A percentile compares a stretch with the other conserved stretches of the same genome.
Evolutionary conservation across 1,140 invertebrate species (phyloP).

Genomic region (Heterodera carotae): DNA sequence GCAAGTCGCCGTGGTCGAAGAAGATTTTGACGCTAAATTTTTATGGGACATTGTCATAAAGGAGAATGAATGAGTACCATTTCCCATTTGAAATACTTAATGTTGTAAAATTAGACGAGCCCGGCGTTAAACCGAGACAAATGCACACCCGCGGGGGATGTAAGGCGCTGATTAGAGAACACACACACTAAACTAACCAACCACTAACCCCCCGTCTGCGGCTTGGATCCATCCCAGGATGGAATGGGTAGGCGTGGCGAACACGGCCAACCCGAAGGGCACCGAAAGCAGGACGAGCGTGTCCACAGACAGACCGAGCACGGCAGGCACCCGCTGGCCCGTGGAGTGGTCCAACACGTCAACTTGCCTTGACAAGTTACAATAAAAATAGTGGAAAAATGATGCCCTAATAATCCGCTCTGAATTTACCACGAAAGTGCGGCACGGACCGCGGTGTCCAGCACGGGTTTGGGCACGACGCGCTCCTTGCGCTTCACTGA

Average conservation of each 20-base stretch:
- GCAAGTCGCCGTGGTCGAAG: constrained; percentile 64
- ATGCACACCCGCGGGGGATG: too few species aligned
- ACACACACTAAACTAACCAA: background rate
- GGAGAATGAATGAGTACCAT: too few species aligned
- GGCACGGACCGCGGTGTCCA: constrained; percentile 73
- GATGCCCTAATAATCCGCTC: constrained; percentile 57
- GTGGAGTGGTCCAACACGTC: constrained; percentile 71
- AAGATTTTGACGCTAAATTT: constrained; percentile 61
- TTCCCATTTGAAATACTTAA: too few species aligned
- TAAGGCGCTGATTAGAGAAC: too few species aligned
- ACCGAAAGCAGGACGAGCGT: constrained; percentile 84
- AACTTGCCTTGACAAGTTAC: constrained; percentile 11
- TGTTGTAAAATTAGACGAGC: too few species aligned
- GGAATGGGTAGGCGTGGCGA: constrained; percentile 80
- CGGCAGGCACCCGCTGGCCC: constrained; percentile 75
- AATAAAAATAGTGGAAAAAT: background rate
- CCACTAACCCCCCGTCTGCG: constrained; percentile 50
- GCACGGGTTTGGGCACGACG: constrained; percentile 73
- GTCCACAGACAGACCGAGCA: constrained; percentile 81
- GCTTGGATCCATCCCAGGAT: constrained; percentile 78
- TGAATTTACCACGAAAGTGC: constrained; percentile 80
- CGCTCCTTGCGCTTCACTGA: constrained; percentile 74
- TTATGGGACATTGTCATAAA: too few species aligned
- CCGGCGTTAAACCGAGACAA: too few species aligned
- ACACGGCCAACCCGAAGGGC: constrained; percentile 78